A percentile compares a stretch with the other conserved stretches of the same genome.
Evolutionary conservation across 2,888 invertebrate genomes (phyloP).

Genomic region (Carpatolechia fugitivella): DNA sequence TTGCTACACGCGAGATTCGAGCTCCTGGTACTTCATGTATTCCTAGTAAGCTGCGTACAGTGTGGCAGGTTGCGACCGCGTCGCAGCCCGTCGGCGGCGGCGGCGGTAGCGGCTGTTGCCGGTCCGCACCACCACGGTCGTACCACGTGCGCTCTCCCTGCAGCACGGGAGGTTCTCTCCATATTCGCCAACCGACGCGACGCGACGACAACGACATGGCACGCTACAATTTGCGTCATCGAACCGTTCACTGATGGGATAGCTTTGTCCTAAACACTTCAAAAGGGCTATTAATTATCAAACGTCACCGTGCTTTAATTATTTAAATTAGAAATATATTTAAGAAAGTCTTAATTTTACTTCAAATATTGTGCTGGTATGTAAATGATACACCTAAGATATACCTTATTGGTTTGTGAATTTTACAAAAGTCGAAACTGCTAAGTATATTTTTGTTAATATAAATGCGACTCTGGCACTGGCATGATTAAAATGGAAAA

Average conservation of each 20-base stretch:
- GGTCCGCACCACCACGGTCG: slow-evolving; percentile 9
- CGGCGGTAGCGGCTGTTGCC: slow-evolving; percentile 32
- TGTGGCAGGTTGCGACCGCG: slow-evolving; percentile 60
- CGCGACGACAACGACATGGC: too few species aligned
- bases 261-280: background rate
- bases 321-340: too few species aligned
- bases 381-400: too few species aligned
- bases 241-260: background rate
- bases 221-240: slow-evolving; percentile 17
- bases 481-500: too few species aligned
- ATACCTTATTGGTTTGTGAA: too few species aligned
- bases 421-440: too few species aligned
- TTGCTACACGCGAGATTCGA: slow-evolving; percentile 19
- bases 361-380: too few species aligned
- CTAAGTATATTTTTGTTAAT: too few species aligned
- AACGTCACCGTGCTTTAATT: too few species aligned
- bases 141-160: slow-evolving; percentile 21
- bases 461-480: too few species aligned
- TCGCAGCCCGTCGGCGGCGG: slow-evolving; percentile 28
- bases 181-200: slow-evolving; percentile 28
- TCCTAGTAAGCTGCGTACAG: slow-evolving; percentile 71
- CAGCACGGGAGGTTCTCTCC: slow-evolving; percentile 28
- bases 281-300: background rate
- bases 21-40: slow-evolving; percentile 42
- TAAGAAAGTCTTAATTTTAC: too few species aligned